Base-by-base conservation (phyloP, 2,888 invertebrate genomes). In the Drosophila yooni region DNA sequence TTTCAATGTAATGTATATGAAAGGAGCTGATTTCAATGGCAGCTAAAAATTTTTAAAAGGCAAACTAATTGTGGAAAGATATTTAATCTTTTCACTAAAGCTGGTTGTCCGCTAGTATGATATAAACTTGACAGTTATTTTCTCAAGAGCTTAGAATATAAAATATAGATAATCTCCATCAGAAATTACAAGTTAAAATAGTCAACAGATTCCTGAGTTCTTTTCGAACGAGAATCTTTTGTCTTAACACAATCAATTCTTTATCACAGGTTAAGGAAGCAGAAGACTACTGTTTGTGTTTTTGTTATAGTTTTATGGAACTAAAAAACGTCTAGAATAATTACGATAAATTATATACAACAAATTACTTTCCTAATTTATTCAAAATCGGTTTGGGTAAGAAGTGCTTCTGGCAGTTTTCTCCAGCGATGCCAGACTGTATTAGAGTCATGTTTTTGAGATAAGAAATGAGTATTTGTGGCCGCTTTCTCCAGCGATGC, bases 321-420 rank as follows among this genome's bases (percentile, higher is more conserved):
- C 10, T 15, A 2, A 57, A 57, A 57, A 57, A 29, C 21, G 8
- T 13, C 3, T 31, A 10, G 38, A 40, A n/a, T 40, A n/a, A 40
- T 40, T 29, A 57, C 29, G n/a, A 57, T 57, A 57, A 43, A 43
- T 29, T n/a, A n/a, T 31, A 40, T 15, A 18, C 31, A 31, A 21
- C 31, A 43, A 31, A 57, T 43, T 21, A 18, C 21, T 2, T 11
- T 5, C 15, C 10, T n/a, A 21, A 43, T 15, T 57, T 51, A n/a
- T 10, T 21, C 31, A 5, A 3, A 21, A 43, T 43, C 5, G 15
- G 29, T 15, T 57, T 21, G 15, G 33, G n/a, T n/a, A n/a, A 6
- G 6, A 25, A 29, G 56, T 38, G 27, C 18, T 27, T 27, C 13
- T n/a, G 27, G 27, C 18, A 3, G 54, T 36, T 36, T 54, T 25